These are phyloP conservation scores for Eupithecia subumbrata DNA, from an alignment of 2,888 invertebrate species.

Conservation along the genomic window DNA sequence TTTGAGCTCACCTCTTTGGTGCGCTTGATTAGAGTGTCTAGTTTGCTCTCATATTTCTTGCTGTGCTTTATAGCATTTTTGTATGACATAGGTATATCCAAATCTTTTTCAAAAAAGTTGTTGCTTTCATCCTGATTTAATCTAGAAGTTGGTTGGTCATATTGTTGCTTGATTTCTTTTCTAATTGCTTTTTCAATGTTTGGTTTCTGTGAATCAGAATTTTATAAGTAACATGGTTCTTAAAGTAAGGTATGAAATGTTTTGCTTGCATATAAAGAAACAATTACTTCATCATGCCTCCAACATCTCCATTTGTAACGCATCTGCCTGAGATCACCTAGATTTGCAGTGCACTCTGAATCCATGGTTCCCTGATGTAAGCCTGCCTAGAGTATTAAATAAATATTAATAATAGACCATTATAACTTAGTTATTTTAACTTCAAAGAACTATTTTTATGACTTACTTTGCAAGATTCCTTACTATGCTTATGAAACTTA, in stretches of 20 bases:
- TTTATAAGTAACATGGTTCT: not conserved
- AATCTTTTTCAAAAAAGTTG: slow-evolving; percentile 25
- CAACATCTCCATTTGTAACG: slow-evolving; percentile 10
- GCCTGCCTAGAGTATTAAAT: not conserved
- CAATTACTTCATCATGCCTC: slow-evolving; percentile 27
- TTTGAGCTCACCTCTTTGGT: slow-evolving; percentile 53
- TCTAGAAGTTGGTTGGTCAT: not conserved
- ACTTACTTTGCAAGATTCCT: slow-evolving; percentile 27
- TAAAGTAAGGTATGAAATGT: not conserved
- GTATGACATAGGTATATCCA: slow-evolving; percentile 30
- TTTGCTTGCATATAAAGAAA: not conserved
- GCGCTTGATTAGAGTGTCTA: slow-evolving; percentile 56
- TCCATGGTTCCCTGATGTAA: not conserved
- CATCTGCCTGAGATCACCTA: slow-evolving; percentile 7
- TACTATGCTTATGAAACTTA: slow-evolving; percentile 10
- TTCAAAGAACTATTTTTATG: not conserved
- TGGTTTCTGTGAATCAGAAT: not conserved
- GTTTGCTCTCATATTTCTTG: slow-evolving; percentile 40
- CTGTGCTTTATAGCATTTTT: slow-evolving; percentile 19
- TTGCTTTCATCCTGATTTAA: slow-evolving; percentile 27
- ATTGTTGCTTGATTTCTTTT: slow-evolving; percentile 11
- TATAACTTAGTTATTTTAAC: not conserved
- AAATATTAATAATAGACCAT: not conserved
- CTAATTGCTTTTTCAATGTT: not conserved
- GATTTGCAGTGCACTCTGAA: not conserved